Base-by-base conservation (phyloP, 2,797 vertebrate genomes). In the Poecilia velifera region DNA sequence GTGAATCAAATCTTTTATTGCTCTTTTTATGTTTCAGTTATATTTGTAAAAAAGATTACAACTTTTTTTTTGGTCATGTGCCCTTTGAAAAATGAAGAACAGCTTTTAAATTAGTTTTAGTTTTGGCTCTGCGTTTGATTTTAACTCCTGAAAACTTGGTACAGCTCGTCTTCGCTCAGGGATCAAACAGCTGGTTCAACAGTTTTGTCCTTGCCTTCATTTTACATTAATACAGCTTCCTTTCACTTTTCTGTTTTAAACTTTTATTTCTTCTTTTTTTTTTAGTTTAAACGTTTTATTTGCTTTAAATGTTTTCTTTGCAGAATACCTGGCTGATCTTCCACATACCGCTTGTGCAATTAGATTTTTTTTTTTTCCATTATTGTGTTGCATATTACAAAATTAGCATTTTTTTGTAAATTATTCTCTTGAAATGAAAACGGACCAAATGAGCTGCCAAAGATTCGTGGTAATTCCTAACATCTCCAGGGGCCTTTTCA, bases 401-500 rank as follows among this genome's bases (percentile, higher is more conserved):
- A 25, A 20, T 47, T 20, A 12, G 5, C 73, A 25, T 1, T 64
- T 9, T 31, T 45, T 59, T 55, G 6, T 51, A 31, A 74, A 43
- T 12, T 39, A 8, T 51, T 74, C n/a, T 55, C 39, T 55, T 71
- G 3, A 79, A 68, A 68, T 2, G 14, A 7, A 79, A 74, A 79
- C 0, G 9, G 45, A 34, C 34, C 47, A 49, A n/a, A 16, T 14
- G 12, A 68, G 49, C 18, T 20, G 70, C 76, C 72, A 28, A n/a
- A 28, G 9, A 76, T 74, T 75, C 45, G 22, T 51, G 31, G 31
- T 51, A 14, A 47, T 39, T 55, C 36, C 13, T 10, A 36, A 36
- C 39, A 74, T 72, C 47, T 66, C 59, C n/a, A 14, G 28, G n/a
- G 85, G 82, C 82, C 76, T 79, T 88, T 76, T 79, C 25, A 76